Base-by-base conservation (phyloP, 2,888 invertebrate genomes). In the Latrodectus hesperus region DNA sequence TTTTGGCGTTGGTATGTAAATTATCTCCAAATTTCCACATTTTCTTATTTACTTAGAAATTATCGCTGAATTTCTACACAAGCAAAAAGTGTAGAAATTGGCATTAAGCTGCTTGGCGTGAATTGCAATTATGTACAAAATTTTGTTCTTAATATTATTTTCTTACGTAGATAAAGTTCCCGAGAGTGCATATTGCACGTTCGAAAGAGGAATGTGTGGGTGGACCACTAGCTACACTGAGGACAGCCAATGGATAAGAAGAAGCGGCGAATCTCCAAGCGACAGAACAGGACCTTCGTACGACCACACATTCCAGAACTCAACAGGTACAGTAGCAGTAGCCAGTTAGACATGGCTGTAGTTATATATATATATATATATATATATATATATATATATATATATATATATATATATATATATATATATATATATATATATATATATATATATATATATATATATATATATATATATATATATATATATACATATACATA, bases 301-400 rank as follows among this genome's bases (percentile, higher is more conserved):
- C n/a, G 89, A 89, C 16, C 85, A 89, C 68, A 86, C 89, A 0
- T 86, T 64, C 26, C 71, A 83, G 26, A 89, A 86, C 51, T 17
- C 55, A 14, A 86, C 83, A 74, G 89, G 89, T 89, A 53, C 17
- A 49, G 4, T 16, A 38, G 2, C 17, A 49, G 4, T 16, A 38
- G 2, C 38, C 5, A 38, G 0, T 38, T 38, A 38, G 2, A 38
- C 38, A 38, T 6, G 5, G 0, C 5, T 38, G 38, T 38, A 38
- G 4, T 38, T 38, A 38, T 38, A n/a, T n/a, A n/a, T n/a, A n/a
- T n/a, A n/a, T n/a, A n/a, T n/a, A n/a, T n/a, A n/a, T n/a, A n/a
- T n/a, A n/a, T n/a, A n/a, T n/a, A n/a, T n/a, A n/a, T n/a, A n/a
- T n/a, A n/a, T n/a, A n/a, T n/a, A n/a, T n/a, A n/a, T n/a, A n/a